These are phyloP conservation scores for Saguinus midas DNA, from an alignment of 2,113 vertebrate species.

Conservation along the genomic window DNA sequence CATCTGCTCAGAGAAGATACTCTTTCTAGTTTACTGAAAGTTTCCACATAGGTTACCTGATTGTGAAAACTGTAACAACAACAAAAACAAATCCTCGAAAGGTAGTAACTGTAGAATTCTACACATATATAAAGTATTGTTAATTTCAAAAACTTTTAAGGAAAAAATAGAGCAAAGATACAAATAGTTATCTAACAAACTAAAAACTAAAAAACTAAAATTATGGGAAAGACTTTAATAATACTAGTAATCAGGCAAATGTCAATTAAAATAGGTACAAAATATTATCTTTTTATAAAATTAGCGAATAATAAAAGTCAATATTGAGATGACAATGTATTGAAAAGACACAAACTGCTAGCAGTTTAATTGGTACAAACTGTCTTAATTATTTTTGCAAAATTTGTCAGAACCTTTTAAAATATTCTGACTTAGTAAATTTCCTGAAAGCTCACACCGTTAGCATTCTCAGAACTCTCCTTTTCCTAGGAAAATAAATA, in stretches of 20 bases:
- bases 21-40: background rate
- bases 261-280: background rate
- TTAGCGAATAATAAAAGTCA: background rate
- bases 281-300: background rate
- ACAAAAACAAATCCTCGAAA: background rate
- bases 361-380: background rate
- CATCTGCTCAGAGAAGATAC: background rate
- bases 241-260: background rate
- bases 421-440: background rate
- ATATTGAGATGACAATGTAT: background rate
- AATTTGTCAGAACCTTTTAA: background rate
- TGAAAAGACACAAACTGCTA: background rate
- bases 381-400: background rate
- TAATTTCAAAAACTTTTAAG: background rate
- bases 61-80: background rate
- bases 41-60: background rate
- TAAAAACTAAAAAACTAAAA: background rate
- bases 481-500: constrained; percentile 5
- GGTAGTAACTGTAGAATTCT: background rate
- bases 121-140: background rate
- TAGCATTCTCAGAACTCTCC: background rate
- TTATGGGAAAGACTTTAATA: background rate
- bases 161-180: background rate
- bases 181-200: background rate
- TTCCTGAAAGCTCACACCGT: background rate